Conservation (phyloP, 2,888 invertebrate species). For the Platypus cylindrus region DNA sequence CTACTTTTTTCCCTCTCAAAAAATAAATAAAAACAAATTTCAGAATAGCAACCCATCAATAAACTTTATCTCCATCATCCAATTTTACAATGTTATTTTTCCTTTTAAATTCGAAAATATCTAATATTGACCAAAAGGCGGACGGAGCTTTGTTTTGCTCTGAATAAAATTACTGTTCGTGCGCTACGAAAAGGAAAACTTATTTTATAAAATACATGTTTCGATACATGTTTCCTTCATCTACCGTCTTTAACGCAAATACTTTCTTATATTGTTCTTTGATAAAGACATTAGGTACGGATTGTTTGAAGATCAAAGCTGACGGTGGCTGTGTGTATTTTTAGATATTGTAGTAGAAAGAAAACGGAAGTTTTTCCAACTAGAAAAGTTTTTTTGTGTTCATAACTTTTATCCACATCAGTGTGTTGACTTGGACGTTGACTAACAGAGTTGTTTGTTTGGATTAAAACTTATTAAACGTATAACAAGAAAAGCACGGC, state of each 20-base stretch:
- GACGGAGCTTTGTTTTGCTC: slow-evolving; percentile 13
- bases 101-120: slow-evolving; percentile 25
- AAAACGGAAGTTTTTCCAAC: no score
- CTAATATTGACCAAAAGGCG: slow-evolving; percentile 27
- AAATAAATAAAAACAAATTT: no score
- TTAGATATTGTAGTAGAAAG: slow-evolving; percentile 2
- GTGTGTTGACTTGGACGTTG: no score
- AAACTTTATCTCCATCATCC: slow-evolving; percentile 18
- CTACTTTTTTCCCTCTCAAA: no score
- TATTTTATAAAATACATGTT: slow-evolving; percentile 27
- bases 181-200: no score
- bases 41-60: slow-evolving; percentile 2
- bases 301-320: slow-evolving; percentile 12
- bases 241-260: slow-evolving; percentile 13
- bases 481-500: no score
- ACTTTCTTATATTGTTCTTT: slow-evolving; percentile 13
- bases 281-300: slow-evolving; percentile 14
- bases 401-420: no score
- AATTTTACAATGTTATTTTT: slow-evolving; percentile 29
- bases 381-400: no score
- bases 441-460: no score
- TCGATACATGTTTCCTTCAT: no score
- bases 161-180: slow-evolving; percentile 11
- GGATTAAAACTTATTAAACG: no score
- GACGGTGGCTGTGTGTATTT: slow-evolving; percentile 6